These are phyloP conservation scores for Toxonevra muliebris DNA, from an alignment of 2,888 invertebrate genomes.

Conservation along the genomic window DNA sequence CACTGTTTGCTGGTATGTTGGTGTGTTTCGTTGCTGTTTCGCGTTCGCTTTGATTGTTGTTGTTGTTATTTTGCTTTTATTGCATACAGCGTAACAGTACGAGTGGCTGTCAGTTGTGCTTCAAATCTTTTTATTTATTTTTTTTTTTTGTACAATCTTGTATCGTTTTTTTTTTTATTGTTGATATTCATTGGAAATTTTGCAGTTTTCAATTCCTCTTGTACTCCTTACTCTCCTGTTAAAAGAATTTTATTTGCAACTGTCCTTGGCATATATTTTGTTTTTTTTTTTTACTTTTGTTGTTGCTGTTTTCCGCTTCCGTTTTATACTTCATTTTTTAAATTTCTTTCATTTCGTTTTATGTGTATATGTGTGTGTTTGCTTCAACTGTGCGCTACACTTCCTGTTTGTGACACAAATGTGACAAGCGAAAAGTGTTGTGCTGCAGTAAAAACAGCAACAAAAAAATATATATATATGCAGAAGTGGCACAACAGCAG, in stretches of 20 bases:
- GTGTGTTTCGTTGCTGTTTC: neutral
- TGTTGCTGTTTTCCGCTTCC: slow-evolving; percentile 52
- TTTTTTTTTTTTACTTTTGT: slow-evolving; percentile 33
- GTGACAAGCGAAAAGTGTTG: slow-evolving; percentile 59
- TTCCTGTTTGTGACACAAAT: slow-evolving; percentile 60
- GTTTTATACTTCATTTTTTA: slow-evolving; percentile 40
- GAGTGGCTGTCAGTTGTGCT: neutral
- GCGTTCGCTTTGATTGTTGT: neutral
- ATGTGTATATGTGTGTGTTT: neutral
- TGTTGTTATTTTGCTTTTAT: neutral
- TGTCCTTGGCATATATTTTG: slow-evolving; percentile 61
- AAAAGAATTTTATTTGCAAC: slow-evolving; percentile 41
- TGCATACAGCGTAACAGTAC: no score
- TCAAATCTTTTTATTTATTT: neutral
- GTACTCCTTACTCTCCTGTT: neutral
- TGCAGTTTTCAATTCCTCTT: neutral
- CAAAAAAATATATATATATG: slow-evolving; percentile 6
- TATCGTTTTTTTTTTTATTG: neutral
- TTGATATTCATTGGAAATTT: neutral
- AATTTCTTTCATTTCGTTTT: neutral
- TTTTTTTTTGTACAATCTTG: neutral
- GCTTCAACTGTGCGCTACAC: slow-evolving; percentile 17
- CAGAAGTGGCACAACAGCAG: neutral
- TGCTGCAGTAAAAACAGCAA: slow-evolving; percentile 44
- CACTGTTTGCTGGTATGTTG: neutral